These are phyloP conservation scores for Darevskia nairensis DNA, from an alignment of 2,797 vertebrate species.

Conservation along the genomic window DNA sequence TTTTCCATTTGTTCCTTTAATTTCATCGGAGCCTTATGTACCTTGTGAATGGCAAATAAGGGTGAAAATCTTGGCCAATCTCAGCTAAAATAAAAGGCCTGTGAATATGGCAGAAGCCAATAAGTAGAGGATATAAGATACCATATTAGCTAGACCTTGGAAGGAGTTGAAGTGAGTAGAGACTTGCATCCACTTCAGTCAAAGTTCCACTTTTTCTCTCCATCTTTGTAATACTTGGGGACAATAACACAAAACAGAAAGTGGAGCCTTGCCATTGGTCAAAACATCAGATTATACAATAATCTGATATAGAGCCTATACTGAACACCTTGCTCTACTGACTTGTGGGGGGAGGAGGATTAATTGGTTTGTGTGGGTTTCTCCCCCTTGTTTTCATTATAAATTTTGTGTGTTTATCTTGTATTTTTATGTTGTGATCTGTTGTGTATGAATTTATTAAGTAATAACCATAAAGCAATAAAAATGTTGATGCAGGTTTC, in stretches of 20 bases:
- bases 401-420: too few species aligned
- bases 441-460: too few species aligned
- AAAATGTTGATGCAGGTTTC: neutral
- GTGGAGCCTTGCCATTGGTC: conserved; percentile 33
- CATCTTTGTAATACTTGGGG: neutral
- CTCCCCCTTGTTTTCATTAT: too few species aligned
- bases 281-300: conserved; percentile 5
- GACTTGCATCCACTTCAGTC: neutral
- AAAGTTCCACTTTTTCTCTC: neutral
- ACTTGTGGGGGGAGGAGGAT: too few species aligned
- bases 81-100: too few species aligned
- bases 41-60: neutral
- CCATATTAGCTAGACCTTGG: too few species aligned
- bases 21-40: neutral
- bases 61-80: too few species aligned
- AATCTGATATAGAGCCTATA: conserved; percentile 11
- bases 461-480: neutral
- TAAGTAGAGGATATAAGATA: too few species aligned
- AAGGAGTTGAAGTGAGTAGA: too few species aligned
- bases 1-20: neutral
- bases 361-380: too few species aligned
- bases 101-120: neutral
- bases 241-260: conserved; percentile 4
- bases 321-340: too few species aligned
- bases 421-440: too few species aligned